These are phyloP conservation scores for Mnemiopsis leidyi DNA, from an alignment of 37 sponge, comb jelly and placozoan genomes.

Conservation along the genomic window DNA sequence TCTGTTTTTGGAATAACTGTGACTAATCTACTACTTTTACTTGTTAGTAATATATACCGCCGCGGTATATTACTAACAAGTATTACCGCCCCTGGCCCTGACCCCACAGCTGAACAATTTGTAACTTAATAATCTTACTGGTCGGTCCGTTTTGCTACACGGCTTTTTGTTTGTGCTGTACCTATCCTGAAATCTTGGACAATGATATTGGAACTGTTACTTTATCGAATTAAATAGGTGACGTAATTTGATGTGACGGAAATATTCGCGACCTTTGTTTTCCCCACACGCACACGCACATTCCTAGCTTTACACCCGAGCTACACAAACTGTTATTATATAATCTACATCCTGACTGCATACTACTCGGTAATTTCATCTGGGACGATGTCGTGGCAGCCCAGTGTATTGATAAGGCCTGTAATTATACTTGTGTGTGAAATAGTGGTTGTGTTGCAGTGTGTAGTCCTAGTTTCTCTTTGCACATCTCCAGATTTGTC, in stretches of 20 bases:
- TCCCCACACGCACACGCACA: background rate
- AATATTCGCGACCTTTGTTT: background rate
- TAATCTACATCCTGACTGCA: background rate
- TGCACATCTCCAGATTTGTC: too few species aligned
- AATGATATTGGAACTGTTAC: background rate
- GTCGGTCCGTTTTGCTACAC: too few species aligned
- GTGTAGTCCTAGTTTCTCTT: background rate
- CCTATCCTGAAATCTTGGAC: background rate
- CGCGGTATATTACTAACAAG: too few species aligned
- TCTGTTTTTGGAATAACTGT: too few species aligned
- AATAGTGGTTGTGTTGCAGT: background rate
- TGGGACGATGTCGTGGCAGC: background rate
- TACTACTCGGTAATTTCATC: background rate
- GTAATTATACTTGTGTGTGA: background rate
- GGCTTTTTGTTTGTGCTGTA: too few species aligned
- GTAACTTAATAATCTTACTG: background rate
- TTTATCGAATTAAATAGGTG: background rate
- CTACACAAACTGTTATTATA: background rate
- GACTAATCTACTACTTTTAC: background rate
- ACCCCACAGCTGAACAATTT: conserved; percentile 24
- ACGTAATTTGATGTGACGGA: background rate
- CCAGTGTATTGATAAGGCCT: background rate
- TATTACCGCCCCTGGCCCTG: conserved; percentile 4
- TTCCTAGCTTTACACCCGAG: background rate
- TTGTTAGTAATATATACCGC: too few species aligned